Evolutionary conservation across 2,797 vertebrate species (phyloP), one percentile per base, ranked within the genome.

Genomic region (Esox lucius): DNA sequence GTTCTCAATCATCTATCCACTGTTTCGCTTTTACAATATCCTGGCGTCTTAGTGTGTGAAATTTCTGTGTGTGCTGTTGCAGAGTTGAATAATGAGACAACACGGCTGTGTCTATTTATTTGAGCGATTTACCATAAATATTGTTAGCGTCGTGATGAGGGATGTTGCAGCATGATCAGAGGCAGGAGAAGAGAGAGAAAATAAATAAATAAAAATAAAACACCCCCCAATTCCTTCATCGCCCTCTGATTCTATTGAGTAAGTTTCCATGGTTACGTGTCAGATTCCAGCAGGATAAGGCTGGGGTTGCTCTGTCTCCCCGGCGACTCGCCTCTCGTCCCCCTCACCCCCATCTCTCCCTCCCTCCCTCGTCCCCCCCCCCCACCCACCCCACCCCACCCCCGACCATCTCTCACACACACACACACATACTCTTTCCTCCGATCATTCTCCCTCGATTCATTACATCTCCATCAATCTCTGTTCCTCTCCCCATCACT

Each of bases 221-320:
- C 75, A 59, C 80, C 68, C 67, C 76, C 61, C 73, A 78, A 74
- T 80, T 86, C 72, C 72, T 83, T 83, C 80, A 82, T 84, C 76
- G 76, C 75, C 72, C 80, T 83, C 79, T 72, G 80, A 85, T 78
- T 82, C 72, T 81, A 79, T 86, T 82, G 83, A 86, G 83, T 78
- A 81, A 77, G 88, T 90, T 87, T 81, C 86, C 85, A 89, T 91
- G 85, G 88, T 88, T 84, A 89, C 87, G 31, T 85, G 82, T 84
- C 77, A 84, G 86, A 86, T 87, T 88, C 76, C 80, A 78, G 77
- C 59, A 86, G 78, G 84, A 87, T 83, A 84, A 80, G 78, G 75
- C 75, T 77, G 70, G 74, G 75, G 75, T 66, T 65, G 42, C 61
- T 73, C 74, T 76, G 80, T 70, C 78, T 82, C 78, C 81, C 80